phyloP scores from a whole-genome alignment of 2,888 invertebrate species.

The Leucania comma region DNA sequence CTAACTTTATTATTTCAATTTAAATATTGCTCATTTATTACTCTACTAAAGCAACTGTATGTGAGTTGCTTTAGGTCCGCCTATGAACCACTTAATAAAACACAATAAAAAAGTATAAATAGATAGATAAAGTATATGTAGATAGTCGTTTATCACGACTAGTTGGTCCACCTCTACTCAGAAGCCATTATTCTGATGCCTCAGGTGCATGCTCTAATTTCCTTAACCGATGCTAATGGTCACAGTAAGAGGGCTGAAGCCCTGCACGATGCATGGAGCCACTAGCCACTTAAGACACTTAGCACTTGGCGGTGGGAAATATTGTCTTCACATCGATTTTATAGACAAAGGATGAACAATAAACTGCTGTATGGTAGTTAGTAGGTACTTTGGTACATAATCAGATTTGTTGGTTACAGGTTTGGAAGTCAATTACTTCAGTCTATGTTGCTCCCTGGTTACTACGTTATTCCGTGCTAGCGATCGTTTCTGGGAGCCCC shows the following conservation, averaged over 20 bases:
- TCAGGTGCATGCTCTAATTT: constrained; percentile 60
- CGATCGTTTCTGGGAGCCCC: too few relatives aligned
- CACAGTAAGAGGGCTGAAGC: constrained; percentile 38
- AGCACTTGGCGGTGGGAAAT: constrained; percentile 55
- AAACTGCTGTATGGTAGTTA: constrained; percentile 1
- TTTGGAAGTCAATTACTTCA: not conserved
- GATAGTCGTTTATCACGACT: not conserved
- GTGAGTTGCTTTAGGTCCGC: too few relatives aligned
- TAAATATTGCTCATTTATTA: too few relatives aligned
- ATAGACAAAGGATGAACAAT: constrained; percentile 39
- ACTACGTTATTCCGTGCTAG: too few relatives aligned
- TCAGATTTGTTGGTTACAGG: not conserved
- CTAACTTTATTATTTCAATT: too few relatives aligned
- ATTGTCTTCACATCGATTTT: constrained; percentile 61
- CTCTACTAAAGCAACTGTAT: too few relatives aligned
- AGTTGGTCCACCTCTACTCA: constrained; percentile 12
- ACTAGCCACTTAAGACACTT: constrained; percentile 51
- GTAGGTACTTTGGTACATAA: constrained; percentile 1
- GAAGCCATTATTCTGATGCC: constrained; percentile 36
- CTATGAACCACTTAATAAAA: too few relatives aligned
- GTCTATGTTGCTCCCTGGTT: too few relatives aligned
- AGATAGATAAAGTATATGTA: too few relatives aligned
- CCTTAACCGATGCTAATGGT: constrained; percentile 58
- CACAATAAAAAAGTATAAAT: too few relatives aligned
- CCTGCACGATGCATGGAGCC: constrained; percentile 42